Conservation (phyloP, 2,797 vertebrate species). For the Loris lydekkerianus region DNA sequence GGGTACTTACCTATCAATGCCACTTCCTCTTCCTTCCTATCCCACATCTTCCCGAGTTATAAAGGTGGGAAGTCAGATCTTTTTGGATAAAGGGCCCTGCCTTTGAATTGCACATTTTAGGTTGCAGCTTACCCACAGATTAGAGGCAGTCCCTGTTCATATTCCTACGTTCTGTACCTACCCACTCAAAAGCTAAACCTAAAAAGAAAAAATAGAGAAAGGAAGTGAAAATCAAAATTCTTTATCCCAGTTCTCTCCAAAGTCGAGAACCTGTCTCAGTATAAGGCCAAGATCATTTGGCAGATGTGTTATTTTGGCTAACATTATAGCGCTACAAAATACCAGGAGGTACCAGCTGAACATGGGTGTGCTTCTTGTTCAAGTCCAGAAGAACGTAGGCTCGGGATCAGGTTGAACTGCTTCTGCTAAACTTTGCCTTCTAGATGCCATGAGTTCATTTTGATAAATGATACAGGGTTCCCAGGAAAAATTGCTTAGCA, state of each 20-base stretch:
- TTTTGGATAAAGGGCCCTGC: neutral
- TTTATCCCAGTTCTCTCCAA: neutral
- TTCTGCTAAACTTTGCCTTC: neutral
- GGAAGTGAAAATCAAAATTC: neutral
- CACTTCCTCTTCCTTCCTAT: neutral
- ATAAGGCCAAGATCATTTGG: neutral
- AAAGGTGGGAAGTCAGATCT: neutral
- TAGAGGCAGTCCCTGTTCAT: neutral
- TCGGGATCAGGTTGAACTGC: neutral
- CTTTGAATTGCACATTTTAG: neutral
- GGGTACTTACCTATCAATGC: neutral
- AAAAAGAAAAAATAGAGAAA: neutral
- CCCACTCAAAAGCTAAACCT: neutral
- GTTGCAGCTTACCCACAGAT: neutral
- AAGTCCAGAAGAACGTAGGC: neutral
- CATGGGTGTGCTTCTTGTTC: neutral
- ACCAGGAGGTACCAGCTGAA: rapidly evolving
- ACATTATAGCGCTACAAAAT: neutral
- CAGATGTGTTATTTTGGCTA: neutral
- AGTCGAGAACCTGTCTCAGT: neutral
- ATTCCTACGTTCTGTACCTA: neutral
- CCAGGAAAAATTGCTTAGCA: neutral
- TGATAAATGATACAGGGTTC: neutral
- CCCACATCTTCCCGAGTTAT: neutral
- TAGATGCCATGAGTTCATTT: neutral